Evolutionary conservation across 1,140 invertebrate genomes (phyloP).

Genomic region (Leucophenga varia): DNA sequence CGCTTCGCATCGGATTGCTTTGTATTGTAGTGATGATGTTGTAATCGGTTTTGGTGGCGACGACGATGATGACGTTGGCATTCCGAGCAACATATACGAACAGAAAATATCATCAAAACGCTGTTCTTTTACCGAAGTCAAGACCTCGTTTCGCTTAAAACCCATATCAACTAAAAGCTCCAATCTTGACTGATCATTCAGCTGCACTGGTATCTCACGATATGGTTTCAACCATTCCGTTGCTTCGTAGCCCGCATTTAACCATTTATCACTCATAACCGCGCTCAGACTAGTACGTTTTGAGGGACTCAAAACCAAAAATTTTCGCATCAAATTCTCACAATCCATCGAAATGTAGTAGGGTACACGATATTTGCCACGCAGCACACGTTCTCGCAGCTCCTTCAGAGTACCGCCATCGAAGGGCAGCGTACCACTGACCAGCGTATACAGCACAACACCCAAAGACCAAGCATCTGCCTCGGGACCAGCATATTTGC

Average conservation of each 20-base stretch:
- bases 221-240: constrained; percentile 94
- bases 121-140: constrained; percentile 90
- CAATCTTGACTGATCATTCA: constrained; percentile 55
- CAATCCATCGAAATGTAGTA: constrained; percentile 99
- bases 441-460: constrained; percentile 98
- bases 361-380: constrained; percentile 98
- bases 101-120: constrained; percentile 99
- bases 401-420: constrained; percentile 98
- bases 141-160: constrained; percentile 90
- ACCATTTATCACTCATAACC: constrained; percentile 99
- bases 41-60: too few relatives aligned
- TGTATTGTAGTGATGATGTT: too few relatives aligned
- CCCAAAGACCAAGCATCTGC: constrained; percentile 99
- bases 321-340: constrained; percentile 99
- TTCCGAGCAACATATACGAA: constrained; percentile 64
- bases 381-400: constrained; percentile 91
- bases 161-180: constrained; percentile 91
- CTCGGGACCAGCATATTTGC: constrained; percentile 99
- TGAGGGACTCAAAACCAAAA: constrained; percentile 97
- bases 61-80: constrained; percentile 27
- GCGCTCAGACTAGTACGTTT: constrained; percentile 96
- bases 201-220: constrained; percentile 65
- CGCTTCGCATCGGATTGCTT: too few relatives aligned
- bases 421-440: constrained; percentile 98
- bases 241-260: constrained; percentile 99